These are phyloP conservation scores for Drosophila multiciliata DNA, from an alignment of 2,888 invertebrate species.

Conservation along the genomic window DNA sequence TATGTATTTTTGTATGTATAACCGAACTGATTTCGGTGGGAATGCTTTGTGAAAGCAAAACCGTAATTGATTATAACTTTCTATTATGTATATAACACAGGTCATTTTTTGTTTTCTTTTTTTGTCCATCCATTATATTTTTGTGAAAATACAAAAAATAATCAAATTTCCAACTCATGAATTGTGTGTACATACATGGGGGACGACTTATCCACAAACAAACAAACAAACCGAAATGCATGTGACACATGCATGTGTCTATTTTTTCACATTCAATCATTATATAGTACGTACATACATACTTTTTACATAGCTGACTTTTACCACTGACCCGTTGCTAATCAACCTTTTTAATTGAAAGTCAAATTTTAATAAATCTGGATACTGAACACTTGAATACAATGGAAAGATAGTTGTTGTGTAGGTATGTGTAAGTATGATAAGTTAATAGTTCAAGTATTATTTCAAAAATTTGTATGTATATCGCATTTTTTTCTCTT, in stretches of 20 bases:
- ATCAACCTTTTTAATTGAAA: conserved; percentile 12
- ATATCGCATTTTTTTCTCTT: conserved; percentile 48
- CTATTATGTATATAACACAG: conserved; percentile 79
- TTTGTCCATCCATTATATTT: conserved; percentile 25
- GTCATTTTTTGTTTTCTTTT: conserved; percentile 52
- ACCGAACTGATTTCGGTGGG: conserved; percentile 75
- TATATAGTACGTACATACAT: conserved; percentile 12
- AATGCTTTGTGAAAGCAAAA: conserved; percentile 77
- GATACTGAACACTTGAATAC: conserved; percentile 16
- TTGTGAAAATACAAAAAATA: conserved; percentile 55
- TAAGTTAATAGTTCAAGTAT: conserved; percentile 37
- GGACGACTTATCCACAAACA: conserved; percentile 29
- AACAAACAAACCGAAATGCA: conserved; percentile 10
- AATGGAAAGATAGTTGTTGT: conserved; percentile 29
- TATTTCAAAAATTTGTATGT: conserved; percentile 36
- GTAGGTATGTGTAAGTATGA: conserved; percentile 19
- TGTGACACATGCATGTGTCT: conserved; percentile 1
- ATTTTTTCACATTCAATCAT: neutral
- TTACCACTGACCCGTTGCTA: conserved; percentile 1
- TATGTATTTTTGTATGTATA: conserved; percentile 52
- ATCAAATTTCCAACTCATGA: conserved; percentile 31
- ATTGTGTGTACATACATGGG: conserved; percentile 18
- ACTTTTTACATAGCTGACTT: conserved; percentile 5
- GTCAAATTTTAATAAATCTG: conserved; percentile 1
- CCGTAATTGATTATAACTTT: conserved; percentile 77